A percentile compares a stretch with the other conserved stretches of the same genome.
phyloP scores from a whole-genome alignment of 2,888 invertebrate species.

The Eudasyphora cyanicolor region DNA sequence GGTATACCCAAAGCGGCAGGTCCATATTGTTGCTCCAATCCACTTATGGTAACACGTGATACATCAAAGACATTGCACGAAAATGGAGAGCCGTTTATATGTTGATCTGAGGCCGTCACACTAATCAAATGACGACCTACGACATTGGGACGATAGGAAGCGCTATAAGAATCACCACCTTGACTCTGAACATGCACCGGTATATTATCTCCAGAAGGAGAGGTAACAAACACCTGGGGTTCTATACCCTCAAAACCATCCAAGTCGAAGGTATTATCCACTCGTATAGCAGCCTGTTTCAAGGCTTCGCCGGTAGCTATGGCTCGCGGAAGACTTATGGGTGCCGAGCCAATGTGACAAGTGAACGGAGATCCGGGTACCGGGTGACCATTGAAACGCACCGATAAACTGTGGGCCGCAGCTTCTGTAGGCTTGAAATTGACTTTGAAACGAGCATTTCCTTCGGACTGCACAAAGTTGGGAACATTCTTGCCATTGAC shows the following conservation, averaged over 20 bases:
- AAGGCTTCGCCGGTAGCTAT: slow-evolving; percentile 79
- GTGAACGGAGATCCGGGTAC: slow-evolving; percentile 96
- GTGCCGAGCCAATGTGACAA: slow-evolving; percentile 86
- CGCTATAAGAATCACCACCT: slow-evolving; percentile 86
- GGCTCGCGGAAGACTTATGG: slow-evolving; percentile 83
- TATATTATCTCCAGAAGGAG: slow-evolving; percentile 91
- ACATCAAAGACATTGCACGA: slow-evolving; percentile 97
- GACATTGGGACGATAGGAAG: slow-evolving; percentile 90
- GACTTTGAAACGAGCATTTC: slow-evolving; percentile 95
- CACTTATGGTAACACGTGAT: slow-evolving; percentile 87
- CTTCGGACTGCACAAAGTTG: slow-evolving; percentile 98
- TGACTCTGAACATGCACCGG: slow-evolving; percentile 85
- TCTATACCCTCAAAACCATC: slow-evolving; percentile 83
- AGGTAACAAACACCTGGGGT: slow-evolving; percentile 87
- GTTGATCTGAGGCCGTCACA: slow-evolving; percentile 90
- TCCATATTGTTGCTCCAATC: slow-evolving; percentile 82
- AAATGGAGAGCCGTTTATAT: slow-evolving; percentile 94
- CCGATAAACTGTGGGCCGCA: slow-evolving; percentile 93
- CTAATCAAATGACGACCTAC: slow-evolving; percentile 93
- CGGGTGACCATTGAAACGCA: slow-evolving; percentile 89
- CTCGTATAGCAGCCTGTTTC: slow-evolving; percentile 79
- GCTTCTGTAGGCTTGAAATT: slow-evolving; percentile 98
- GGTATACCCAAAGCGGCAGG: slow-evolving; percentile 86
- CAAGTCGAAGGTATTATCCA: slow-evolving; percentile 82
- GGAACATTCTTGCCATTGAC: slow-evolving; percentile 98